These are phyloP conservation scores for Aphelocoma coerulescens DNA, from an alignment of 2,113 vertebrate species.

Conservation along the genomic window DNA sequence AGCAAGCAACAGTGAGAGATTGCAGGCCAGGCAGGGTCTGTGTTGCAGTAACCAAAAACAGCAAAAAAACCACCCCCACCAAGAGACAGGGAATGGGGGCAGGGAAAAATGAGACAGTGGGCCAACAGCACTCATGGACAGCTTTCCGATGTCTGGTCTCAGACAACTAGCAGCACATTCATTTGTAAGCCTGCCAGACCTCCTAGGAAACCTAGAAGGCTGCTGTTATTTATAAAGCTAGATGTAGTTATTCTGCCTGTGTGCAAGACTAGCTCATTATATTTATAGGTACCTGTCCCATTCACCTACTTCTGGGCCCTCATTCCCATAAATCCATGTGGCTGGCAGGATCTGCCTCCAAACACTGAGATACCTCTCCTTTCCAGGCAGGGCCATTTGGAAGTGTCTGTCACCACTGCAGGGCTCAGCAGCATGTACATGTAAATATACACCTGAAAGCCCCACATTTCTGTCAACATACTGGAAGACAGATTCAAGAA, in stretches of 20 bases:
- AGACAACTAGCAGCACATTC: slow-evolving; percentile 20
- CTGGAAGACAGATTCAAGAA: neutral
- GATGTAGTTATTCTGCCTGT: neutral
- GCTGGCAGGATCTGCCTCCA: neutral
- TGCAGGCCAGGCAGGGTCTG: neutral
- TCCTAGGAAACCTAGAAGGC: slow-evolving; percentile 44
- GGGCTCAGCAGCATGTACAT: neutral
- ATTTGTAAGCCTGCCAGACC: slow-evolving; percentile 46
- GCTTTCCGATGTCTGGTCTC: slow-evolving; percentile 23
- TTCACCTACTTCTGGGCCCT: slow-evolving; percentile 11
- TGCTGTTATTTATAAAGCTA: slow-evolving; percentile 49
- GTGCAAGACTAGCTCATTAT: neutral
- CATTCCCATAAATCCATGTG: neutral
- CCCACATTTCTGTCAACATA: neutral
- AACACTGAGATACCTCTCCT: neutral
- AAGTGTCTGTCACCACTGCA: neutral
- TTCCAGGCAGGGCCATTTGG: neutral
- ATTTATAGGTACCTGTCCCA: slow-evolving; percentile 35
- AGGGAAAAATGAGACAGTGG: neutral
- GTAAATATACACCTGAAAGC: neutral
- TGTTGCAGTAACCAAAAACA: neutral
- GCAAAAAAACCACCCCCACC: neutral
- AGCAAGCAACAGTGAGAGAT: neutral
- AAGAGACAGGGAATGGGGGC: neutral
- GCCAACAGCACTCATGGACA: slow-evolving; percentile 18